Evolutionary conservation across 2,888 invertebrate species (phyloP), one percentile per base, ranked within the genome.

Genomic region (Caenorhabditis wallacei): DNA sequence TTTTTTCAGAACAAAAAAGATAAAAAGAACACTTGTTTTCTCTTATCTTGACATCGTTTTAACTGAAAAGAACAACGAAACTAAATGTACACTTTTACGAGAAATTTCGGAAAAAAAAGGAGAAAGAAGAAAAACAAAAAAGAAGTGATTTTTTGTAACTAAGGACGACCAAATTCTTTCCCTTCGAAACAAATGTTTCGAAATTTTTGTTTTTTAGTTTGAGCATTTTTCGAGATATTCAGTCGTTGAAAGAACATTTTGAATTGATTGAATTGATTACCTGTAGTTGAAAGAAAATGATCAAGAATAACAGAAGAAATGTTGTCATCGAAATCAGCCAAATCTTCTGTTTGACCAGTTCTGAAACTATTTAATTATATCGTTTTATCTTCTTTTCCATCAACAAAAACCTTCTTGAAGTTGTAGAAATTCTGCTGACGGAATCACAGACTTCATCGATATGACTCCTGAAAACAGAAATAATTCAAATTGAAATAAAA

Each of bases 301-400:
- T 89, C 89, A 10, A 89, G 81, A 37, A 89, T 81, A 35, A 89
- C 83, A 7, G 86, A 82, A 2, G 85, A 86, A 20, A 84, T 72
- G 59, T 85, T 86, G 76, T 89, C 89, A 72, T 89, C 89, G 64
- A 86, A 88, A 59, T 88, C 88, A 22, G 86, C 85, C 53, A 88
- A 43, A 59, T 88, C 86, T 74, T 88, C 88, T 1, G 88, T 88
- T 54, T 85, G 81, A 7, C 76, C 84, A 22, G 85, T 86, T 61
- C 86, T 86, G 63, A 69, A 85, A 82, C 24, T 30, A 11, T 13
- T 26, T 2, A 51, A 8, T 30, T 30, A n/a, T n/a, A n/a, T 20
- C 37, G 3, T 16, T 56, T 30, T 46, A 13, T 18, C 11, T 35
- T 26, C 37, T 43, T 16, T 43, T 16, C 13, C 10, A 24, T 13